Evolutionary conservation across 2,888 invertebrate species (phyloP), one percentile per base, ranked within the genome.

Genomic region (Nasonia oneida): DNA sequence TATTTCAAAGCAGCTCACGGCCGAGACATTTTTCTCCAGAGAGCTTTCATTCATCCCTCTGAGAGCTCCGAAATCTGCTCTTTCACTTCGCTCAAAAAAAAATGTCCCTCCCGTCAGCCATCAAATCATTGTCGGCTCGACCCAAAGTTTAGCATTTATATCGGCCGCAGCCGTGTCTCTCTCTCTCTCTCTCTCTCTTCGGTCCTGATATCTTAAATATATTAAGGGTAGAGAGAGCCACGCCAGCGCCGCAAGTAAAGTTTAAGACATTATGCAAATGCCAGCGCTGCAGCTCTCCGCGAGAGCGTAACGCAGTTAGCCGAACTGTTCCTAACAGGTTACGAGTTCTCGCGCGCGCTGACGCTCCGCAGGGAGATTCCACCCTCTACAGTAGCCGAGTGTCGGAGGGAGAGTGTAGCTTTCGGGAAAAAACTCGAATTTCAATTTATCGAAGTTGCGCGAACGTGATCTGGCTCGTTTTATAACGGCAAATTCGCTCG

Each of bases 251-350:
- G 50, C 61, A 50, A 67, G 67, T 39, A 47, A 80, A 80, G 70
- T 83, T 83, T 71, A 80, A 86, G 76, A 71, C 76, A 80, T 86
- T 80, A 86, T 86, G 86, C 53, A 86, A 75, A 86, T 86, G 15
- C 64, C 29, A 23, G 12, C 29, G 23, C 64, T 14, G 64, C 71
- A 70, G 70, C 70, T n/a, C 57, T 57, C 57, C 57, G 57, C n/a
- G 57, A 57, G n/a, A 71, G 74, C 78, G 57, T 75, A 81, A 78
- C 50, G 39, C 73, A 81, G 81, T 81, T 81, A 81, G 71, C 53
- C 50, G 76, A 85, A 81, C 83, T 74, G 76, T 76, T 85, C 71
- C 76, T 61, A 81, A 75, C 76, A 57, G 67, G 79, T 80, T 84
- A 64, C 12, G 50, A 37, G 71, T 39, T 39, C 78, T 29, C 61